Base-by-base conservation (phyloP, 2,888 invertebrate species). In the Dasypogon diadema region DNA sequence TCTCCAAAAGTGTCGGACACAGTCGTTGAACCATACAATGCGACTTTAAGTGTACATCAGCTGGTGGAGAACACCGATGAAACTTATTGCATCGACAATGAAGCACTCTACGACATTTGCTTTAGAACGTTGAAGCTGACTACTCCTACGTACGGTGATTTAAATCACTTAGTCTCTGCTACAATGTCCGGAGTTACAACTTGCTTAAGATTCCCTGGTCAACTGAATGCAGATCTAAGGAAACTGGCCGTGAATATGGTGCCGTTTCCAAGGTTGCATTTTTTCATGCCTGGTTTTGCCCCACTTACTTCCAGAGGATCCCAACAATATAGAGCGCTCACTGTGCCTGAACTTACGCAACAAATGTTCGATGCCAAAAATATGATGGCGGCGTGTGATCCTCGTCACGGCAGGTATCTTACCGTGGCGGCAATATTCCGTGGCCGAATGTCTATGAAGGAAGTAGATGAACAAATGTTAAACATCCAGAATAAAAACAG, bases 361-460 rank as follows among this genome's bases (percentile, higher is more conserved):
- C 94, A 94, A 86, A 94, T 94, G 94, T 97, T 97, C 87, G 96
- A 97, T 87, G 94, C 96, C 79, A 96, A 96, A 88, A 97, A 97
- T 88, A 97, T 96, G 96, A 97, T 96, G 96, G 96, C 96, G 58
- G 96, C 96, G 4, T 96, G 96, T 85, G 96, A 97, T 87, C 96
- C 96, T 1, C 90, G 96, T 75, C 96, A 96, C 87, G 96, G 96
- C 77, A 91, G 96, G 80, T 97, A 96, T 86, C 89, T 97, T 78
- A 96, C 96, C 16, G 96, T 96, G 2, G 96, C 96, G 63, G 95
- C 95, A 81, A 94, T 96, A 84, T 96, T 96, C 90, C 90, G 96
- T 76, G 95, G 95, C 0, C 91, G 94, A 82, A 95, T 96, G 94
- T 96, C 96, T 79, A 96, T 96, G 95, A 97, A 96, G 87, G 96